Evolutionary conservation across 2,797 vertebrate species (phyloP).

Genomic region (Peromyscus eremicus): DNA sequence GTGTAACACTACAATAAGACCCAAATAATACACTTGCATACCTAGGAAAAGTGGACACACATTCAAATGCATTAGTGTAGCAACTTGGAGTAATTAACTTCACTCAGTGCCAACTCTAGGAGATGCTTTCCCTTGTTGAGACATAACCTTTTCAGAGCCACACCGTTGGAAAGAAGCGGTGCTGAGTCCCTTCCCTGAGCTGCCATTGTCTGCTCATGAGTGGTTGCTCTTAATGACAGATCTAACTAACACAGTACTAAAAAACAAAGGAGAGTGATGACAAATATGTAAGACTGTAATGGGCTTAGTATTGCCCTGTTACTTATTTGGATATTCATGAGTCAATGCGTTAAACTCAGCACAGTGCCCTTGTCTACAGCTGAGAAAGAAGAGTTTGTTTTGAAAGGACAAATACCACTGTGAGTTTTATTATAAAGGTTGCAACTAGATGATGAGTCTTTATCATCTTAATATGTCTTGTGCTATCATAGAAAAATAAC

Average conservation of each 20-base stretch:
- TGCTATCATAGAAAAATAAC: slow-evolving; percentile 53
- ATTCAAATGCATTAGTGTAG: not conserved
- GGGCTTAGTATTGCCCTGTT: slow-evolving; percentile 21
- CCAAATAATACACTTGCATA: not conserved
- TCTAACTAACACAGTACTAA: slow-evolving; percentile 39
- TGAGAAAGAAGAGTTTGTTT: slow-evolving; percentile 38
- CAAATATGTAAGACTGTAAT: not conserved
- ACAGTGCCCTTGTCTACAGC: slow-evolving; percentile 58
- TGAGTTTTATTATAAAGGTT: slow-evolving; percentile 60
- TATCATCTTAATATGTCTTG: slow-evolving; percentile 59
- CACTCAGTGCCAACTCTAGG: not conserved
- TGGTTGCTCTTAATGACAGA: not conserved
- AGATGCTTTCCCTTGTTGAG: not conserved
- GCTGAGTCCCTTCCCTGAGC: not conserved
- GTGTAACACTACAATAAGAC: not conserved
- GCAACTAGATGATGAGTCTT: slow-evolving; percentile 46
- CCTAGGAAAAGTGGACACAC: not conserved
- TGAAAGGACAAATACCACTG: slow-evolving; percentile 61
- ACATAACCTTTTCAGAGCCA: not conserved
- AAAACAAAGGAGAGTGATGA: slow-evolving; percentile 62
- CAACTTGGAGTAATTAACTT: slow-evolving; percentile 8
- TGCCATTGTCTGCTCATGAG: slow-evolving; percentile 16
- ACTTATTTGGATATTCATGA: slow-evolving; percentile 59
- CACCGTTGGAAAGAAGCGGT: not conserved
- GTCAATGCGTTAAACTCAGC: slow-evolving; percentile 47